phyloP scores from a whole-genome alignment of 2,888 invertebrate genomes.

The Tigriopus californicus region DNA sequence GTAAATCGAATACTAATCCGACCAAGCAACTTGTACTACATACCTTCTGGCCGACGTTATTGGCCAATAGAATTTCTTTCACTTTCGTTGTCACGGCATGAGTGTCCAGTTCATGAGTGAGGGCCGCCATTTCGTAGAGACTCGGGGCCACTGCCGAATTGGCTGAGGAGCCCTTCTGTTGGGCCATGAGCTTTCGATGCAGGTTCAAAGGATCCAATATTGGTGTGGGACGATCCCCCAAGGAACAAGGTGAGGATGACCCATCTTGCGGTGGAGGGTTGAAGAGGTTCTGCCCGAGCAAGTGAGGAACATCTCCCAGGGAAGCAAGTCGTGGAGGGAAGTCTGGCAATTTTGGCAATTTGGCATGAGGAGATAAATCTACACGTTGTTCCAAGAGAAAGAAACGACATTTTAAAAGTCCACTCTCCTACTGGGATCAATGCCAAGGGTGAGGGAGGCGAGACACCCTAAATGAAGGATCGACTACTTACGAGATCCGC shows the following conservation, averaged over 20 bases:
- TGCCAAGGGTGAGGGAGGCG: too few species aligned
- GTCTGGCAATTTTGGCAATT: constrained; percentile 19
- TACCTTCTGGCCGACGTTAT: constrained; percentile 89
- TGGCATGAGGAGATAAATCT: constrained; percentile 18
- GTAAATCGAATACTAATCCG: not conserved
- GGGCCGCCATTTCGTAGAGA: constrained; percentile 90
- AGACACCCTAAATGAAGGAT: too few species aligned
- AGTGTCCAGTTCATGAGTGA: constrained; percentile 87
- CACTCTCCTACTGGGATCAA: too few species aligned
- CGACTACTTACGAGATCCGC: constrained; percentile 34
- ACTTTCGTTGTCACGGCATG: constrained; percentile 89
- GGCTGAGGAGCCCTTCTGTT: not conserved
- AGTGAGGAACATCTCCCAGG: not conserved
- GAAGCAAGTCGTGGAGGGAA: constrained; percentile 11
- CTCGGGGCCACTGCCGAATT: constrained; percentile 29
- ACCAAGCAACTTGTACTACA: not conserved
- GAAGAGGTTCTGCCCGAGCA: not conserved
- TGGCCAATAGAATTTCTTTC: constrained; percentile 81
- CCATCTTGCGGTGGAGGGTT: not conserved
- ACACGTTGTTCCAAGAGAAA: not conserved
- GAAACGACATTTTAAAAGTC: too few species aligned
- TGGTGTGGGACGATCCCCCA: not conserved
- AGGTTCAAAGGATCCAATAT: not conserved
- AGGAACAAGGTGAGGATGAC: not conserved
- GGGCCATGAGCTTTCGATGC: not conserved